Base-by-base conservation (phyloP, 2,113 vertebrate species). In the Triplophysa siluroides region DNA sequence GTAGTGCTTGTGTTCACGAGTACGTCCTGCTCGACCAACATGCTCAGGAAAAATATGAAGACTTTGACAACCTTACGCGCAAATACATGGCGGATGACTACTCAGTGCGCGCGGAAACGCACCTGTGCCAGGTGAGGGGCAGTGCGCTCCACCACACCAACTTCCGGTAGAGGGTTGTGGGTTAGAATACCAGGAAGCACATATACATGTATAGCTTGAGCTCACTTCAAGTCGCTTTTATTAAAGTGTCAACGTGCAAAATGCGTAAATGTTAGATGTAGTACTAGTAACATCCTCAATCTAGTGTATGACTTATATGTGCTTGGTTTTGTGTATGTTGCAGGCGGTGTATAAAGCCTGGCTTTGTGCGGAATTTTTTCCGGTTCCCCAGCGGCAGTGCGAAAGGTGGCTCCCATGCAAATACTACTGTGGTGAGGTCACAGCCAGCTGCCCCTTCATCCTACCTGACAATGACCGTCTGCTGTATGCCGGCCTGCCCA, bases 41-140 rank as follows among this genome's bases (percentile, higher is more conserved):
- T 88, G 95, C 94, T 94, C 94, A 95, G 93, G 95, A 95, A 94
- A 95, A 95, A 93, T 95, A 95, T 79, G 94, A 95, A 81, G 95
- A 95, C 91, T 95, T 96, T 83, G 93, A 95, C 86, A 86, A 92
- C 91, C 88, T 96, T 89, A 91, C 95, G 86, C 92, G 94, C 91
- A 95, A 94, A 88, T 94, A 94, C 90, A 90, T 95, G 89, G 91
- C 93, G 23, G 93, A 93, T 81, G 94, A 94, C 79, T 95, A 95
- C 86, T 95, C 95, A 60, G 94, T 95, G 80, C 90, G 92, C 85
- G 94, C 95, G 88, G 94, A 77, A 60, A 70, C 80, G 6, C 74
- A 81, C 65, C 58, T 81, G 64, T 77, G 74, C 58, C 67, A 77
- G 60, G 80, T 64, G 11, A 70, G 66, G 45, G 23, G 3, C 52